Conservation (phyloP, 2,797 vertebrate species). For the Sebastes steindachneri region DNA sequence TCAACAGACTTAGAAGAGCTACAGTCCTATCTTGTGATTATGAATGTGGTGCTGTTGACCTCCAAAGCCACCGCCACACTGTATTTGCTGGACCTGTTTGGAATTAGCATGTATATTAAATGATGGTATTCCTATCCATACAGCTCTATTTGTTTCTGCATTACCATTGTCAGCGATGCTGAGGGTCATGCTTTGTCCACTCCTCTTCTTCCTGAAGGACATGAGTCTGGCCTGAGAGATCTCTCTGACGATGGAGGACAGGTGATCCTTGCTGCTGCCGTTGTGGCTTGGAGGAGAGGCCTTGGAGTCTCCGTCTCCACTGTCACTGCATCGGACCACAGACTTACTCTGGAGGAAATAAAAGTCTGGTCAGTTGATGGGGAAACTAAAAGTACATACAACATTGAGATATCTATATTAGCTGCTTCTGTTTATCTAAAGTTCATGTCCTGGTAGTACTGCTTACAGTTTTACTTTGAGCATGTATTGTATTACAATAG, state of each 20-base stretch:
- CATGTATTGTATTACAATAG: background rate
- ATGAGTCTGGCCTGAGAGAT: constrained; percentile 81
- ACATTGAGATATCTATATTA: background rate
- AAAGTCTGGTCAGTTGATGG: background rate
- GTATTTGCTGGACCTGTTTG: background rate
- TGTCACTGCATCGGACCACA: constrained; percentile 75
- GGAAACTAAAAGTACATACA: background rate
- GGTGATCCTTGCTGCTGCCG: constrained; percentile 74
- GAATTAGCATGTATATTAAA: background rate
- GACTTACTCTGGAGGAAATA: constrained; percentile 81
- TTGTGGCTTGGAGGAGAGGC: constrained; percentile 79
- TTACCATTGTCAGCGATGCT: constrained; percentile 81
- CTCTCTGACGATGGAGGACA: constrained; percentile 78
- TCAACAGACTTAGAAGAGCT: background rate
- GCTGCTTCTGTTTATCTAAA: background rate
- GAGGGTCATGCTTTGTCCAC: constrained; percentile 69
- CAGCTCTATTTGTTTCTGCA: background rate
- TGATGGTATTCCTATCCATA: background rate
- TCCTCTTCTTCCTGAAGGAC: constrained; percentile 80
- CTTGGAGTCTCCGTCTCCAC: constrained; percentile 75
- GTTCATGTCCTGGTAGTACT: background rate
- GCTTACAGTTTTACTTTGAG: background rate
- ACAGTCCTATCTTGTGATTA: background rate
- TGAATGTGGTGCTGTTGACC: background rate
- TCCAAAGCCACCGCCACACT: background rate